phyloP scores from a whole-genome alignment of 2,888 invertebrate genomes.

The Esperia sulphurella region DNA sequence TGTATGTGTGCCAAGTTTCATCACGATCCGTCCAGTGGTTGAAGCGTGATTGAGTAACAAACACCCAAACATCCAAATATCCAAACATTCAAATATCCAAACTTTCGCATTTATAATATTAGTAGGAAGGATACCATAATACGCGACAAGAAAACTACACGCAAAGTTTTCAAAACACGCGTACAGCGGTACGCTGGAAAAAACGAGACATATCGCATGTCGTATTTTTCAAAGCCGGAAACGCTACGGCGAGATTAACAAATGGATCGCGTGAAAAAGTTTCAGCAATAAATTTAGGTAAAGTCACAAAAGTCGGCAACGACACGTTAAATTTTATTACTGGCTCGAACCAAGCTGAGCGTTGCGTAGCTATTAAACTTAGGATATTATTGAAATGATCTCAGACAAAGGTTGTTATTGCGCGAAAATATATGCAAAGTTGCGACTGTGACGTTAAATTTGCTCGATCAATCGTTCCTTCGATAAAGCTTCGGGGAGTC shows the following conservation, averaged over 20 bases:
- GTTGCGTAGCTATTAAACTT: constrained; percentile 61
- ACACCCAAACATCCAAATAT: no score
- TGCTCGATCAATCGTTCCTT: constrained; percentile 17
- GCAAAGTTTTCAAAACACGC: background rate
- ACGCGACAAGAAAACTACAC: background rate
- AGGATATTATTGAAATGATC: constrained; percentile 70
- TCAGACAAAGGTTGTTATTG: constrained; percentile 53
- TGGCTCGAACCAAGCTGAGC: constrained; percentile 41
- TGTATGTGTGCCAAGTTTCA: no score
- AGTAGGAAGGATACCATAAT: background rate
- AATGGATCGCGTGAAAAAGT: constrained; percentile 65
- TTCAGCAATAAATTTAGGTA: constrained; percentile 51
- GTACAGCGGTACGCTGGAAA: background rate
- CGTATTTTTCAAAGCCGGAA: constrained; percentile 41
- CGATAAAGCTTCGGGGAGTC: constrained; percentile 32
- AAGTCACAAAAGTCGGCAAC: constrained; percentile 57
- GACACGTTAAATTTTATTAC: constrained; percentile 72
- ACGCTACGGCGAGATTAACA: constrained; percentile 50
- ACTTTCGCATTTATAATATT: no score
- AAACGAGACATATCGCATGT: constrained; percentile 22
- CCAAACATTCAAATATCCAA: no score
- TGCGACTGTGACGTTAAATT: constrained; percentile 37
- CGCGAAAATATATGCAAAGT: constrained; percentile 44
- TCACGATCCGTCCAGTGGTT: no score
- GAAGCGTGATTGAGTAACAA: no score